phyloP scores from a whole-genome alignment of 2,888 invertebrate species.

The Stomorhina lunata region DNA sequence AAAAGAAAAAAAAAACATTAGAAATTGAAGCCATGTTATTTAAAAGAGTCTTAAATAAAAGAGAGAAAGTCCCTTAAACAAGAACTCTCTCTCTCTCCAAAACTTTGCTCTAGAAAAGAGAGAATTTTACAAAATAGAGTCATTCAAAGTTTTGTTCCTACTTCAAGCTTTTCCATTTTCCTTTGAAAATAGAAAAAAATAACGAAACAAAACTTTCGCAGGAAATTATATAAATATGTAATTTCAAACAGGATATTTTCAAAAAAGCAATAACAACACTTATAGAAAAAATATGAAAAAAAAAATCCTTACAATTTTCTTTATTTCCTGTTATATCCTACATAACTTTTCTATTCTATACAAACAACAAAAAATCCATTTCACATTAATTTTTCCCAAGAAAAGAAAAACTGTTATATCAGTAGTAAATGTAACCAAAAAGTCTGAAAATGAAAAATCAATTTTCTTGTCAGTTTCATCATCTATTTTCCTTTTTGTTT shows the following conservation, averaged over 20 bases:
- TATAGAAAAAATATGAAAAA: not conserved
- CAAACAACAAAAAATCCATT: not conserved
- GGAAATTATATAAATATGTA: constrained; percentile 55
- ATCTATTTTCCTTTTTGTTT: not conserved
- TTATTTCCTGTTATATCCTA: constrained; percentile 30
- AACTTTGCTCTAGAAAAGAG: too few species aligned
- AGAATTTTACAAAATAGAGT: not conserved
- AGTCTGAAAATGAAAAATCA: constrained; percentile 58
- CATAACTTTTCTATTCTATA: not conserved
- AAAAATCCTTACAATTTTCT: constrained; percentile 11
- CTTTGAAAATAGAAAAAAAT: not conserved
- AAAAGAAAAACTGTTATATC: constrained; percentile 44
- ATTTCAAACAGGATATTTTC: constrained; percentile 43
- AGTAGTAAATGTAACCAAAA: constrained; percentile 34
- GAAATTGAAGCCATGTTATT: constrained; percentile 42
- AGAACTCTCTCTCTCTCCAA: too few species aligned
- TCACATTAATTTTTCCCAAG: not conserved
- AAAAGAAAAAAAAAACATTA: too few species aligned
- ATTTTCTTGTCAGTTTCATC: constrained; percentile 49
- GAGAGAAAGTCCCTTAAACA: not conserved
- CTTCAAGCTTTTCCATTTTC: not conserved
- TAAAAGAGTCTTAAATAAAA: not conserved
- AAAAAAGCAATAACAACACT: not conserved
- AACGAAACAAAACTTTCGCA: constrained; percentile 13
- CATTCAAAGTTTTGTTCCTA: not conserved